Base-by-base conservation (phyloP, 2,113 vertebrate species). In the Pedetes capensis region DNA sequence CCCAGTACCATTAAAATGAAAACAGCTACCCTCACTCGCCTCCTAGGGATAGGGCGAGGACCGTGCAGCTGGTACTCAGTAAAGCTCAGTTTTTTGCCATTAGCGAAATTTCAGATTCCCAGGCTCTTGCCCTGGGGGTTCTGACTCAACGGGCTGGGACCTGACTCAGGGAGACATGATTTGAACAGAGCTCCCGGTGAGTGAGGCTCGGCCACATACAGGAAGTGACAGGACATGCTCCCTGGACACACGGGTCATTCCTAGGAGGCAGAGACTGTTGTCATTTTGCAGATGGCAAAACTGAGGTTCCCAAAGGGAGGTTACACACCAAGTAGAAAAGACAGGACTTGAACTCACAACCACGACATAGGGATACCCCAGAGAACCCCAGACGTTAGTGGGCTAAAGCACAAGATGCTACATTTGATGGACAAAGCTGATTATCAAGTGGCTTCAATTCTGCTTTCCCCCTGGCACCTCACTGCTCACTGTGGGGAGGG, bases 1-100 rank as follows among this genome's bases (percentile, higher is more conserved):
- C 34, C 37, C 64, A 61, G 81, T 8, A 29, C n/a, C 7, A 14
- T 34, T 27, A 75, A 39, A 61, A 5, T 39, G n/a, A 34, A 69
- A 47, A 20, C 17, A 37, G n/a, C n/a, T n/a, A 39, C n/a, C 29
- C 47, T 81, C 47, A 63, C 13, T 89, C 83, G 72, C 79, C 79
- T 83, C 87, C 95, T 75, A 94, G 75, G 78, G 78, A 69, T 84
- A 25, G 9, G 37, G 32, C 57, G 49, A 94, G 53, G 59, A 89
- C 34, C 42, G 83, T 88, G 75, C 72, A 53, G 63, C 49, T 85
- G 63, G 32, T 37, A 63, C 47, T 32, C 84, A 78, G 0, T 39
- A 44, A 61, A 55, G 61, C 11, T n/a, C 37, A 23, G 27, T 39
- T 57, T 47, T 69, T 82, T 84, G 66, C 9, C 9, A 9, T 53